These are phyloP conservation scores for Meiosimyza platycephala DNA, from an alignment of 2,888 invertebrate species.

Conservation along the genomic window DNA sequence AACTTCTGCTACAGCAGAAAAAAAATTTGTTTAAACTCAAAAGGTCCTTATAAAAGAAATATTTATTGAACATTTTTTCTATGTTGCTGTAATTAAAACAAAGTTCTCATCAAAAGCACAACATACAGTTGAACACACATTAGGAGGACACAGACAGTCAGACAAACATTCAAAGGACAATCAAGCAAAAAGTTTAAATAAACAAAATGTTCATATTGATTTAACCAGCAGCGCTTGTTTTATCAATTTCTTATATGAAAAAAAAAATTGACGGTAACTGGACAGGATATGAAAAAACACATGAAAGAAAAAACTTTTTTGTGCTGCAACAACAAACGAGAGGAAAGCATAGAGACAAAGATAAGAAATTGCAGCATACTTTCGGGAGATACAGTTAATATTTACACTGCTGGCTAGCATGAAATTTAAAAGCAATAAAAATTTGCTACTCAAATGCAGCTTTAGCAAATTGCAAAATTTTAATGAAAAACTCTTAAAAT, in stretches of 20 bases:
- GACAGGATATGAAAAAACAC: neutral
- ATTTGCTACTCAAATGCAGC: conserved; percentile 38
- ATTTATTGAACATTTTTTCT: too few species aligned
- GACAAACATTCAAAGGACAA: neutral
- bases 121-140: neutral
- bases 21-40: too few species aligned
- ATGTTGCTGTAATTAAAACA: conserved; percentile 20
- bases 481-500: neutral
- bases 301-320: neutral
- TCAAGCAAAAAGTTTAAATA: neutral
- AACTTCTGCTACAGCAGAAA: too few species aligned
- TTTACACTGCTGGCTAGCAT: conserved; percentile 44
- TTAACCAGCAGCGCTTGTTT: conserved; percentile 52
- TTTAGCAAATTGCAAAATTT: neutral
- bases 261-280: conserved; percentile 4
- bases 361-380: conserved; percentile 3
- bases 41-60: too few species aligned
- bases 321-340: neutral
- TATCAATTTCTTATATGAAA: conserved; percentile 46
- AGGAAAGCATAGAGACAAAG: neutral
- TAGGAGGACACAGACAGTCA: neutral
- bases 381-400: neutral
- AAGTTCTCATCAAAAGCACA: conserved; percentile 14
- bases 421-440: conserved; percentile 61
- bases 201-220: conserved; percentile 44